These are phyloP conservation scores for Emydoidea blandingii DNA, from an alignment of 2,797 vertebrate genomes.

Conservation along the genomic window DNA sequence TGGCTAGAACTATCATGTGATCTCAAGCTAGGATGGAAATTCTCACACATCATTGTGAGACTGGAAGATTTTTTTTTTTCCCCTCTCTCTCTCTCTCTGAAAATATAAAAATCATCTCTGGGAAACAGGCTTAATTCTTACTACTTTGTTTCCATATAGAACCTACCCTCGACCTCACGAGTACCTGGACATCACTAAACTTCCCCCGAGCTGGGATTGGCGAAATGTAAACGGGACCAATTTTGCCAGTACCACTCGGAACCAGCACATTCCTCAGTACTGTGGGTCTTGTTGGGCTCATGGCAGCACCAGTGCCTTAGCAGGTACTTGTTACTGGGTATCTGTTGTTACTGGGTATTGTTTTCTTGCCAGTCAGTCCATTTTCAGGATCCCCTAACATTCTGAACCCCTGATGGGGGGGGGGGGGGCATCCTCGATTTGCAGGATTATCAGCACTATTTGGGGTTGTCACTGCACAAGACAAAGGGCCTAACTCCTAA, in stretches of 20 bases:
- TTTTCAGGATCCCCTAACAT: rapidly evolving
- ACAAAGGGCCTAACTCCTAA: background rate
- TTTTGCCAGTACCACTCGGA: constrained; percentile 92
- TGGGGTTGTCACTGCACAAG: background rate
- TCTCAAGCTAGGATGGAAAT: too few relatives aligned
- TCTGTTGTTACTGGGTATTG: rapidly evolving
- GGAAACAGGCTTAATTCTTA: too few relatives aligned
- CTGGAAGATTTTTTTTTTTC: too few relatives aligned
- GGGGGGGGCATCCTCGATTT: rapidly evolving
- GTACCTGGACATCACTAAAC: constrained; percentile 79
- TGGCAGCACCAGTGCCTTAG: constrained; percentile 94
- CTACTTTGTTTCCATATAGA: constrained; percentile 48
- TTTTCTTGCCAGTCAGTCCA: rapidly evolving
- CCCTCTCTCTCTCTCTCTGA: rapidly evolving
- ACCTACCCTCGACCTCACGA: constrained; percentile 88
- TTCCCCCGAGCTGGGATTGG: constrained; percentile 95
- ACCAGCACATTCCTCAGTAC: constrained; percentile 99
- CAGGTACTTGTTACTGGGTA: constrained; percentile 80
- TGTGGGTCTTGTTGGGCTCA: constrained; percentile 99
- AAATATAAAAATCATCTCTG: too few relatives aligned
- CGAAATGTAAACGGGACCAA: constrained; percentile 89
- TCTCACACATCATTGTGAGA: too few relatives aligned
- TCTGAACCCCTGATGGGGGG: background rate
- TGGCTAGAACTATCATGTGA: too few relatives aligned
- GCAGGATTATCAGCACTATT: background rate